Percentiles rank a stretch among this genome's conserved stretches.
phyloP scores from a whole-genome alignment of 2,113 vertebrate species.

The Strix uralensis region DNA sequence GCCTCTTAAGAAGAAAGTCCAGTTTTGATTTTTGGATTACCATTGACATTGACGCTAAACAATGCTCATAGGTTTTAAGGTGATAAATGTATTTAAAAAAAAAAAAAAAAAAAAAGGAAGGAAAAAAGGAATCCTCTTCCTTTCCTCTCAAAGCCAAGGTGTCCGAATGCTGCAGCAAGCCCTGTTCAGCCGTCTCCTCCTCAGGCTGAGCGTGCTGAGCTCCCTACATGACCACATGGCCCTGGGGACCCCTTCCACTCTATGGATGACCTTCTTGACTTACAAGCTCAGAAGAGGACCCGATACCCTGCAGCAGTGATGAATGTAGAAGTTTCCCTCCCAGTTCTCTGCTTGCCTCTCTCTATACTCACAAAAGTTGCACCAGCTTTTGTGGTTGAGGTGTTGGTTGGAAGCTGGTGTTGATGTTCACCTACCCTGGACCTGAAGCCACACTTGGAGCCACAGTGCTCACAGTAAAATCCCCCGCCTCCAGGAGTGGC shows the following conservation, averaged over 20 bases:
- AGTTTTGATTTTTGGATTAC: background rate
- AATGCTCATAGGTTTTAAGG: background rate
- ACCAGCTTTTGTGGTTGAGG: background rate
- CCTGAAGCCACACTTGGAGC: fast-evolving
- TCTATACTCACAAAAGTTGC: background rate
- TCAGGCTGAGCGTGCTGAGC: background rate
- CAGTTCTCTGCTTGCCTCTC: background rate
- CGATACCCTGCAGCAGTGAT: fast-evolving
- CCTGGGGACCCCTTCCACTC: background rate
- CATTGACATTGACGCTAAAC: background rate
- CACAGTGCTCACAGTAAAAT: fast-evolving
- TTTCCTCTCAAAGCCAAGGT: background rate
- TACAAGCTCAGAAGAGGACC: background rate
- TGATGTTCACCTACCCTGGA: background rate
- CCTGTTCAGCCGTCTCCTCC: background rate
- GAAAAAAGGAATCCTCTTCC: background rate
- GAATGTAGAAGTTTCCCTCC: background rate
- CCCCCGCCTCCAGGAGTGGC: background rate
- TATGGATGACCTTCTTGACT: fast-evolving
- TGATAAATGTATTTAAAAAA: background rate
- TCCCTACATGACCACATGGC: fast-evolving
- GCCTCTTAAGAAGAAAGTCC: background rate
- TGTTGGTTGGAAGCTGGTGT: background rate
- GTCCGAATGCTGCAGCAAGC: background rate
- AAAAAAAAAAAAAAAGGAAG: background rate